A percentile compares a stretch with the other conserved stretches of the same genome.
These are phyloP conservation scores for Tarsius wallacei DNA, from an alignment of 2,797 vertebrate species.

Conservation along the genomic window DNA sequence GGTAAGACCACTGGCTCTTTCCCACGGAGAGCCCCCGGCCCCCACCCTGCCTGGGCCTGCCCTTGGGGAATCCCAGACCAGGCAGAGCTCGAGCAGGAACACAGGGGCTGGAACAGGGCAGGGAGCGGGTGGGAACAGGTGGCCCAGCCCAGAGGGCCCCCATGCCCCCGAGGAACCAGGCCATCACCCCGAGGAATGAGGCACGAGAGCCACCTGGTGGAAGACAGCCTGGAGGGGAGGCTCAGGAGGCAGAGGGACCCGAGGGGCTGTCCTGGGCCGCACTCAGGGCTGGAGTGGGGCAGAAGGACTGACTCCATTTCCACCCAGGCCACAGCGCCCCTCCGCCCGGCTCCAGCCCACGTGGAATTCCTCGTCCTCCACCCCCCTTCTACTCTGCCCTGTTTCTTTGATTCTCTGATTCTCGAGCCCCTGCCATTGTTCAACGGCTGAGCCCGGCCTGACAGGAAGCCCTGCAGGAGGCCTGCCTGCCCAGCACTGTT, in stretches of 20 bases:
- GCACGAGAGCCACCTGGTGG: neutral
- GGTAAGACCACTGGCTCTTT: conserved; percentile 44
- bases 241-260: neutral
- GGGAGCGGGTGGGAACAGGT: neutral
- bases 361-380: neutral
- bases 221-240: neutral
- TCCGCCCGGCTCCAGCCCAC: neutral
- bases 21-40: neutral
- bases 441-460: conserved; percentile 21
- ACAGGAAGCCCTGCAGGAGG: conserved; percentile 80
- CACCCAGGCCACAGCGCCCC: neutral
- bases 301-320: neutral
- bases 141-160: too few relatives aligned
- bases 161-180: neutral
- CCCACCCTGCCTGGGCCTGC: neutral
- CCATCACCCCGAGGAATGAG: neutral
- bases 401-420: conserved; percentile 80
- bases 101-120: neutral
- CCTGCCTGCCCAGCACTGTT: conserved; percentile 27
- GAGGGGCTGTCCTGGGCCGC: neutral
- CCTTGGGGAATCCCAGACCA: neutral
- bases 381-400: conserved; percentile 63
- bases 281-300: neutral
- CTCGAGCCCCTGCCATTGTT: conserved; percentile 76
- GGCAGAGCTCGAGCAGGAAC: neutral